These are phyloP conservation scores for Spodoptera frugiperda DNA, from an alignment of 1,140 invertebrate species.

Conservation along the genomic window DNA sequence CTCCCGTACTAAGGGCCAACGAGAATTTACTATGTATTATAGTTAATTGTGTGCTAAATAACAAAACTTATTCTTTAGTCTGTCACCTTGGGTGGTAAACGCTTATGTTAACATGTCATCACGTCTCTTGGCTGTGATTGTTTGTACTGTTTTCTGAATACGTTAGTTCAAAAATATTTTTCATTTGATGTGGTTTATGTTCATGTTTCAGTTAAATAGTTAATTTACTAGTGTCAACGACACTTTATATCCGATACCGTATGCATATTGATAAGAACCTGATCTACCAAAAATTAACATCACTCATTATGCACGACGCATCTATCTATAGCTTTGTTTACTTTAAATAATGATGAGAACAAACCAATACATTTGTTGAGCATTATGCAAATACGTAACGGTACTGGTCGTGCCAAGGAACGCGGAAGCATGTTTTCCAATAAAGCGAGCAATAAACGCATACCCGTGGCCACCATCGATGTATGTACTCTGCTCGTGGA, in stretches of 20 bases:
- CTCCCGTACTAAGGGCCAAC: constrained; percentile 68
- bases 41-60: constrained; percentile 33
- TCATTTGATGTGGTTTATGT: no score
- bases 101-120: not conserved
- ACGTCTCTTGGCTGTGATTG: no score
- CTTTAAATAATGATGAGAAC: constrained; percentile 47
- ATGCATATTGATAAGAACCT: no score
- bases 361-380: constrained; percentile 50
- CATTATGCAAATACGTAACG: constrained; percentile 65
- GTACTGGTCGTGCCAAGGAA: constrained; percentile 64
- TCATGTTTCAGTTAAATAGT: no score
- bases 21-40: constrained; percentile 63
- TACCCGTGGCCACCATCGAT: constrained; percentile 60
- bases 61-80: constrained; percentile 25
- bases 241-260: no score
- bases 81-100: constrained; percentile 1
- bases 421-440: constrained; percentile 78
- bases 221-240: no score
- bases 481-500: constrained; percentile 28
- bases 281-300: not conserved
- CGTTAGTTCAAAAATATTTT: no score
- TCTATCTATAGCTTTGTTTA: constrained; percentile 18
- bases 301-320: not conserved
- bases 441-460: constrained; percentile 74
- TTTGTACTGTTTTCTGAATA: no score